Evolutionary conservation across 2,797 vertebrate genomes (phyloP).

Genomic region (Toxotes lorentzi): DNA sequence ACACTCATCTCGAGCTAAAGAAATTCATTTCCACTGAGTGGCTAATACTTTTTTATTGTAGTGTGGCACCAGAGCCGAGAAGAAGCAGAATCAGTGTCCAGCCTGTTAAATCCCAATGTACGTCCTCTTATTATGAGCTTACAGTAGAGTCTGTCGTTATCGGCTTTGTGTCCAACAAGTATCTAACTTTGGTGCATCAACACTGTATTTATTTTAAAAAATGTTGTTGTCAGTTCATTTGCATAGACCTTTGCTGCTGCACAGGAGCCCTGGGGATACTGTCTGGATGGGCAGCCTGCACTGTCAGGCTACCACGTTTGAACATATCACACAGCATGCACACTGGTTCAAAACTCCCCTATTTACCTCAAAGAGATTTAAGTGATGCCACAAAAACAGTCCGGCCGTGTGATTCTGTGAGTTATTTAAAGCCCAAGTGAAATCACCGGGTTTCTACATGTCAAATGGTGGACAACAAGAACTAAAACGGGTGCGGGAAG

Average conservation of each 20-base stretch:
- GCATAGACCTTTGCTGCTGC: conserved; percentile 62
- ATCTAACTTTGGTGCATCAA: conserved; percentile 30
- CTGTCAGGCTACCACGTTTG: conserved; percentile 42
- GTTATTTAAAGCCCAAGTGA: conserved; percentile 5
- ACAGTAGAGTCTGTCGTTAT: conserved; percentile 3
- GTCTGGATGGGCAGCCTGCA: conserved; percentile 54
- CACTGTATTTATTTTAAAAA: conserved; percentile 38
- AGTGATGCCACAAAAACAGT: conserved; percentile 2
- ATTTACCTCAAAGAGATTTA: not conserved
- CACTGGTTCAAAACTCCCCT: conserved; percentile 25
- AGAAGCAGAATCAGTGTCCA: conserved; percentile 9
- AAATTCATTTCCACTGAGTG: conserved; percentile 20
- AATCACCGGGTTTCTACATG: not conserved
- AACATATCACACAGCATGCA: conserved; percentile 37
- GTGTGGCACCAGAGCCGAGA: not conserved
- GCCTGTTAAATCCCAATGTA: conserved; percentile 18
- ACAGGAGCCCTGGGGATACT: conserved; percentile 50
- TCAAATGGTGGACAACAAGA: not conserved
- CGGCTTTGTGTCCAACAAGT: conserved; percentile 44
- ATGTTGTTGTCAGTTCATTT: conserved; percentile 47
- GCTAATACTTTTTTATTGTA: conserved; percentile 31
- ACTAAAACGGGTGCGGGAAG: not conserved
- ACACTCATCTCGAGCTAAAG: conserved; percentile 13
- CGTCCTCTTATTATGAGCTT: conserved; percentile 6
- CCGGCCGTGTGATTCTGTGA: not conserved